Base-by-base conservation (phyloP, 2,888 invertebrate species). In the Serripes groenlandicus region DNA sequence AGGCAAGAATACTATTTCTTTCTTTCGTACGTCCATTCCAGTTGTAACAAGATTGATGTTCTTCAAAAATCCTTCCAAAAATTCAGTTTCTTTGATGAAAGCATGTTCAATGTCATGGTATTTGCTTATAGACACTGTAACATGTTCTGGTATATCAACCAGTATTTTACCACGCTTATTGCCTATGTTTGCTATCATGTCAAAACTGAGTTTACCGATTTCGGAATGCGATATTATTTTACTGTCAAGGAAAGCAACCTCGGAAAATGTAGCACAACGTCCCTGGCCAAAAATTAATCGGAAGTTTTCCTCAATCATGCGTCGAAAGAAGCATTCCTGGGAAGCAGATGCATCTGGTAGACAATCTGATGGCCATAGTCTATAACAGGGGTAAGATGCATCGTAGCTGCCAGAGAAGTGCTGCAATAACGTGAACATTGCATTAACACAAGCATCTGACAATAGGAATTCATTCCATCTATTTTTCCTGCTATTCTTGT, bases 401-500 rank as follows among this genome's bases (percentile, higher is more conserved):
- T 2, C 30, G 9, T 42, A 15, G 9, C 21, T 32, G 18, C 64
- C 23, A 18, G 66, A 34, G 0, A 76, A 64, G 11, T 7, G 15
- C n/a, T 74, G 60, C 7, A 87, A 66, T 9, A 87, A 71, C 26
- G 72, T 11, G 0, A 87, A 64, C 66, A 83, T 81, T 49, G 86
- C 85, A 32, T 73, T 81, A 3, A 76, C 75, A 9, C 81, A 30
- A 28, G 86, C 73, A 75, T 86, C 87, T n/a, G 56, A n/a, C 60
- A 87, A 68, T 23, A 89, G 32, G 37, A 64, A 66, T 30, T 76
- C 54, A 60, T 89, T 89, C 89, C 89, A 89, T 7, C 49, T 26
- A 42, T 52, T 68, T 37, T 60, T 56, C 1, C 34, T 26, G 21
- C 26, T 49, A 18, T 34, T 52, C 77, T 90, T 92, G 84, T 93